Evolutionary conservation across 2,888 invertebrate species (phyloP), one percentile per base, ranked within the genome.

Genomic region (Mesorhabditis sp.): DNA sequence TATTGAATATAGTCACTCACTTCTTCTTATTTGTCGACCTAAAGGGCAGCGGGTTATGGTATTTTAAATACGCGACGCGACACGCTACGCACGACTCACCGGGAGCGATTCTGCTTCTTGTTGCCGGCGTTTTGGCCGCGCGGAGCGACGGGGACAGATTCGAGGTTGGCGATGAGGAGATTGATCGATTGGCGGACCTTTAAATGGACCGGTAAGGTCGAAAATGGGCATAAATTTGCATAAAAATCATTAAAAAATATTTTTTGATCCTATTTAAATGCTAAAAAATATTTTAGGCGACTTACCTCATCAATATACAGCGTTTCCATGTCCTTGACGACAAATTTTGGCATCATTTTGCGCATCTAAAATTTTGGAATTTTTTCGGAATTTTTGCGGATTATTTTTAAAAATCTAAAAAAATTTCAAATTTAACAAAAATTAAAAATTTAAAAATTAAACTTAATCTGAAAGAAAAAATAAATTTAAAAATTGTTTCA

Each of bases 321-420:
- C 68, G 94, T 94, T 89, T 98, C 98, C 98, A 98, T 98, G 89
- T 99, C 98, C 90, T 99, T 99, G 82, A 99, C 90, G 77, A 98
- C 95, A 90, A 98, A 98, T 89, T 94, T 95, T 81, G 98, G 98
- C 94, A 95, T 94, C 86, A 96, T 88, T 89, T 95, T 94, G 83
- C 94, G 92, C 88, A 95, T 95, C 93, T 94, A 69, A 66, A 76
- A 45, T 28, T 28, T 28, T 7, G 1, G 6, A 5, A n/a, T n/a
- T 4, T 41, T 42, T 4, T 44, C 13, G 28, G 15, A 15, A 63
- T 13, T 15, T 10, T 63, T 63, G 6, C 63, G 28, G 15, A 63
- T 7, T n/a, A n/a, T n/a, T n/a, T n/a, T n/a, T n/a, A n/a, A 63
- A n/a, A n/a, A 15, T 10, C 28, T n/a, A 63, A 63, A n/a, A 7